Evolutionary conservation across 2,888 invertebrate genomes (phyloP).

Genomic region (Eugnorisma glareosa): DNA sequence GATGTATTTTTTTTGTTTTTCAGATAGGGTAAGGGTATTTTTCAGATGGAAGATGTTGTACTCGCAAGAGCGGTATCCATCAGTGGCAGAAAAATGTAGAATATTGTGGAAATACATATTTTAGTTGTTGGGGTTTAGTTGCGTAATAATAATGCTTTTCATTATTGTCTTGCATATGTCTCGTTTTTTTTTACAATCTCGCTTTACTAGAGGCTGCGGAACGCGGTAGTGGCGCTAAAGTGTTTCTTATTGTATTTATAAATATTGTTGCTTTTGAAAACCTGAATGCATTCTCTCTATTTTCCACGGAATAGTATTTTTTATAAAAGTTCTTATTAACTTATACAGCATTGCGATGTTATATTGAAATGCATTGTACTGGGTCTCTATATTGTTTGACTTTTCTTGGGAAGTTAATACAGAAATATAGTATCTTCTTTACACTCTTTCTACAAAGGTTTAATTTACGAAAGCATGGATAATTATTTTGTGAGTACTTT

Average conservation of each 20-base stretch:
- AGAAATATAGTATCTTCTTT: background rate
- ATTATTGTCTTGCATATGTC: background rate
- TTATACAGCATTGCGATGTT: background rate
- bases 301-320: background rate
- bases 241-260: background rate
- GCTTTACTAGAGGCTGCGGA: slow-evolving; percentile 1
- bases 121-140: background rate
- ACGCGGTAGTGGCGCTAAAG: background rate
- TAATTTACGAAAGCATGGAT: background rate
- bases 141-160: background rate
- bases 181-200: background rate
- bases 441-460: background rate
- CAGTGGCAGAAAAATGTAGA: background rate
- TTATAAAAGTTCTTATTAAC: background rate
- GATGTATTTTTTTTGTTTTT: background rate
- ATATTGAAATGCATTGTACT: background rate
- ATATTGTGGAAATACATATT: background rate
- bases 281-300: background rate
- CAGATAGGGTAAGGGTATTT: background rate
- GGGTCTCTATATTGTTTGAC: background rate
- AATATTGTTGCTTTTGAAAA: slow-evolving; percentile 6
- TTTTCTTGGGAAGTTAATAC: background rate
- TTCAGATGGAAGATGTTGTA: background rate
- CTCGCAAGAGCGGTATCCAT: background rate
- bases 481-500: background rate